Conservation (phyloP, 2,797 vertebrate genomes). For the Vultur gryphus region DNA sequence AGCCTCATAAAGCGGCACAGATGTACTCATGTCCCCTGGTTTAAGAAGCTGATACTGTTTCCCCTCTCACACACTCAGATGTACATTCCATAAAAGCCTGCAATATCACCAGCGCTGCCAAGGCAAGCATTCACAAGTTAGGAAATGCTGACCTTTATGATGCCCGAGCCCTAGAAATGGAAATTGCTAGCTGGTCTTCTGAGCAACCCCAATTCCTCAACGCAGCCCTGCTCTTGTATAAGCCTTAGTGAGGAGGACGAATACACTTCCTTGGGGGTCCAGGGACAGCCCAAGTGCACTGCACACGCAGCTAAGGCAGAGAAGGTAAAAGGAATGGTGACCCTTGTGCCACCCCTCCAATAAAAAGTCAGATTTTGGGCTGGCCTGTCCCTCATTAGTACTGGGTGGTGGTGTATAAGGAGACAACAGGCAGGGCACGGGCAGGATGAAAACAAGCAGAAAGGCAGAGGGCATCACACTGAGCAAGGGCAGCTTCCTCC, state of each 20-base stretch:
- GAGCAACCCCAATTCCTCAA: background rate
- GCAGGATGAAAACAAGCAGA: background rate
- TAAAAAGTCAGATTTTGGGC: background rate
- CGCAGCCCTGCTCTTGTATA: background rate
- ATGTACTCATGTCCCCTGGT: background rate
- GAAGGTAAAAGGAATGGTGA: background rate
- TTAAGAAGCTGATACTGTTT: background rate
- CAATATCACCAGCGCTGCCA: background rate
- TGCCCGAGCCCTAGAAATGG: background rate
- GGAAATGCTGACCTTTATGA: background rate
- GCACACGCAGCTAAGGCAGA: background rate
- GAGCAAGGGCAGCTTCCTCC: background rate
- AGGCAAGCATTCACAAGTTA: background rate
- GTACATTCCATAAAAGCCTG: background rate
- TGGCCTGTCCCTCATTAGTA: background rate
- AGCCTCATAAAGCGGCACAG: background rate
- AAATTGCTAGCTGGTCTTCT: background rate
- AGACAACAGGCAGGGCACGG: background rate
- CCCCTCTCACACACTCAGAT: background rate
- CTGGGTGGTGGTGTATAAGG: fast-evolving
- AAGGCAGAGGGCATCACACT: background rate
- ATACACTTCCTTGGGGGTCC: background rate
- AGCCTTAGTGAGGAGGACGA: background rate
- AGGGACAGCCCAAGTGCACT: fast-evolving
- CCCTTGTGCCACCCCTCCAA: background rate